Base-by-base conservation (phyloP, 2,888 invertebrate species). In the Lutraria lutraria region DNA sequence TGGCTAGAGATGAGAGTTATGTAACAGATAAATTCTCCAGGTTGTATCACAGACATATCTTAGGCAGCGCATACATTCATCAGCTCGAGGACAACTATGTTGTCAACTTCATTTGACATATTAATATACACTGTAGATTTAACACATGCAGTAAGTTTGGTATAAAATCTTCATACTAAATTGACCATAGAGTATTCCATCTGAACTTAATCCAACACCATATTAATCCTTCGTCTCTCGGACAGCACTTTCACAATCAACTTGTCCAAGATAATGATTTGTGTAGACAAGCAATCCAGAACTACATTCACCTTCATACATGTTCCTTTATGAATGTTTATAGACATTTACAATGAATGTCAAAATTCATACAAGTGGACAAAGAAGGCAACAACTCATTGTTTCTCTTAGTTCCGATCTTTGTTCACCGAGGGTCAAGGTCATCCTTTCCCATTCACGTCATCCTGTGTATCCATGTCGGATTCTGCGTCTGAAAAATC, bases 401-500 rank as follows among this genome's bases (percentile, higher is more conserved):
- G 52, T 54, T 21, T 21, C 29, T 82, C 76, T 31, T 34, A 31
- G 21, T n/a, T n/a, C n/a, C 72, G 31, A 31, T 76, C 19, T 31
- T 34, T 13, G 21, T 76, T 16, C 34, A 31, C 34, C 2, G 21
- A 56, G 8, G 56, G 56, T 56, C 56, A 68, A 25, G 43, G 68
- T 90, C 88, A 90, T 79, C 90, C 90, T 56, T 90, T 90, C 25
- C 89, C 89, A 63, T 92, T 91, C 68, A 86, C 88, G 10, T 92
- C 90, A 80, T 93, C 92, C 79, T 92, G 87, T n/a, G 80, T 90
- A 16, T 92, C 92, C 88, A 90, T 91, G 25, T 91, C 90, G 0
- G 90, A 90, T 13, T 90, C 83, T 29, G 86, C 92, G 60, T 90
- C 91, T 6, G 92, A 91, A 82, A 92, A 90, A 85, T 92, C 91